Conservation (phyloP, 2,888 invertebrate genomes). For the Catocala sponsa region DNA sequence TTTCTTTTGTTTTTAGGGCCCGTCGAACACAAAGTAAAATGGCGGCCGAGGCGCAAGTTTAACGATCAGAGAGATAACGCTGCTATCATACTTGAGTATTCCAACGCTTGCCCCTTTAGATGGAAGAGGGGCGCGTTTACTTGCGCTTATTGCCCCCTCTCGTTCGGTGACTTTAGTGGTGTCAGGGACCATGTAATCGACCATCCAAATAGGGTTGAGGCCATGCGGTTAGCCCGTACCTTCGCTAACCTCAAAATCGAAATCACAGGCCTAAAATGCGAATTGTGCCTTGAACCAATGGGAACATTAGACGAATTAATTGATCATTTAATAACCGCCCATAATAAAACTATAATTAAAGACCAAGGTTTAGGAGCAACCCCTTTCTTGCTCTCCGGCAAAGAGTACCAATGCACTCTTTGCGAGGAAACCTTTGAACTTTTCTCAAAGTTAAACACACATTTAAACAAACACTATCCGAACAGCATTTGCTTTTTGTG, state of each 20-base stretch:
- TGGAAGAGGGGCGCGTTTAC: constrained; percentile 75
- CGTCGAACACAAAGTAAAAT: constrained; percentile 65
- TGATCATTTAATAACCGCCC: constrained; percentile 67
- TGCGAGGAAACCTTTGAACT: constrained; percentile 70
- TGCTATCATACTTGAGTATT: constrained; percentile 74
- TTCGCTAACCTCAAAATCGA: constrained; percentile 73
- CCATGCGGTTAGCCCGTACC: constrained; percentile 60
- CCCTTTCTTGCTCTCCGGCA: constrained; percentile 66
- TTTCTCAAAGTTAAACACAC: constrained; percentile 74
- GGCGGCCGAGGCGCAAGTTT: constrained; percentile 76
- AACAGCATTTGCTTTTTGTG: constrained; percentile 78
- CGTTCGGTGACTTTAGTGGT: constrained; percentile 70
- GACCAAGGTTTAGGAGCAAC: constrained; percentile 70
- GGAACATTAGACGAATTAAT: constrained; percentile 63
- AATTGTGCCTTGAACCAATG: constrained; percentile 62
- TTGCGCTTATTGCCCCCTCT: constrained; percentile 72
- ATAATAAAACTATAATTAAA: constrained; percentile 65
- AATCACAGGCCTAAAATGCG: constrained; percentile 70
- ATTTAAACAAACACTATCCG: constrained; percentile 78
- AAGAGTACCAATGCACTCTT: constrained; percentile 65
- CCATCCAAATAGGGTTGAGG: constrained; percentile 69
- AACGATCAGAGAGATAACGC: constrained; percentile 82
- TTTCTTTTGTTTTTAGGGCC: constrained; percentile 81
- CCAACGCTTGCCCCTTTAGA: constrained; percentile 78
- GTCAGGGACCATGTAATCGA: constrained; percentile 65